Evolutionary conservation across 2,888 invertebrate genomes (phyloP).

Genomic region (Linnaemya vulpina): DNA sequence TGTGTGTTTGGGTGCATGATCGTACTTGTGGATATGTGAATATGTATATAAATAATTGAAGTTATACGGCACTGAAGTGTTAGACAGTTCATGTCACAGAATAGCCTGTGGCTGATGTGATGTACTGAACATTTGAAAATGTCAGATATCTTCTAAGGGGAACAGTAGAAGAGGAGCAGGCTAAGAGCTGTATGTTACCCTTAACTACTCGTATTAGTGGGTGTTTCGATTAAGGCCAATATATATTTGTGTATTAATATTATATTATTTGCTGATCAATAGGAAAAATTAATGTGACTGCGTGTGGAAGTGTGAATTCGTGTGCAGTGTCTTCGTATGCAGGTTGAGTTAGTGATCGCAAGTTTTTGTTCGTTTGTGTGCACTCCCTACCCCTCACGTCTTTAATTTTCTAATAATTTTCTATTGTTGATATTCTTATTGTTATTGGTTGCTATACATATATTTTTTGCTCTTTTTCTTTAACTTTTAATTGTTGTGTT

Average conservation of each 20-base stretch:
- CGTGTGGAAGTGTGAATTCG: conserved; percentile 1
- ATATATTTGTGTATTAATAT: neutral
- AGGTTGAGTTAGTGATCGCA: conserved; percentile 4
- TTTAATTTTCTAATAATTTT: conserved; percentile 60
- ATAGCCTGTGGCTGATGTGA: too few relatives aligned
- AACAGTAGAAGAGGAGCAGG: neutral
- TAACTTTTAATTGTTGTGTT: conserved; percentile 42
- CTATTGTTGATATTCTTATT: conserved; percentile 61
- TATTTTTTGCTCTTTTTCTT: conserved; percentile 33
- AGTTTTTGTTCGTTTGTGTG: conserved; percentile 8
- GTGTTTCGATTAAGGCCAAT: neutral
- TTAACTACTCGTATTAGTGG: neutral
- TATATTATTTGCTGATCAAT: conserved; percentile 31
- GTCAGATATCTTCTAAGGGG: neutral
- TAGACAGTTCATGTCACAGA: too few relatives aligned
- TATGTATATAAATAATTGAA: neutral
- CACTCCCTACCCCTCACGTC: conserved; percentile 43
- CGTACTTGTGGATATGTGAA: neutral
- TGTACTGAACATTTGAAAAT: neutral
- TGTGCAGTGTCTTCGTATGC: conserved; percentile 17
- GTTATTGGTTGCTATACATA: conserved; percentile 46
- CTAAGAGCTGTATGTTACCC: neutral
- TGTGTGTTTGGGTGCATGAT: neutral
- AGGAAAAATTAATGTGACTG: neutral
- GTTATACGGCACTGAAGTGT: neutral